Percentiles rank a stretch among this genome's conserved stretches.
phyloP scores from a whole-genome alignment of 2,113 vertebrate species.

The Girardinichthys multiradiatus region DNA sequence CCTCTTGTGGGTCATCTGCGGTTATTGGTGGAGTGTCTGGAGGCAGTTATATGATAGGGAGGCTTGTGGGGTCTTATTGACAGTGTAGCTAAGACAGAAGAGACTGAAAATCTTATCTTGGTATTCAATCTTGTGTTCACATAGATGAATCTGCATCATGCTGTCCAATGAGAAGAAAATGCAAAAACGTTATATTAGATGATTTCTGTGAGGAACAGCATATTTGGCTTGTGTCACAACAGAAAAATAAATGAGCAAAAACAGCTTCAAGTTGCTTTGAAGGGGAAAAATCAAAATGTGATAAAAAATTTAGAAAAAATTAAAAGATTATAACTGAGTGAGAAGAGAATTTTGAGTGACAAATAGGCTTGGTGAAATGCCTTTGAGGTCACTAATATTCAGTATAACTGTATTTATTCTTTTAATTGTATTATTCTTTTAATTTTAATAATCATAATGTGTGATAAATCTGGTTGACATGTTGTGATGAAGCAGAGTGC shows the following conservation, averaged over 20 bases:
- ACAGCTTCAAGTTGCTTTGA: not conserved
- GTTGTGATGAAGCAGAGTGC: not conserved
- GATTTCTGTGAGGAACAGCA: not conserved
- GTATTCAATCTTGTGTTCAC: slow-evolving; percentile 64
- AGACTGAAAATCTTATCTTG: slow-evolving; percentile 38
- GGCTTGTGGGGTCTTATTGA: slow-evolving; percentile 90
- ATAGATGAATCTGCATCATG: slow-evolving; percentile 78
- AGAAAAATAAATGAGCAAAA: not conserved
- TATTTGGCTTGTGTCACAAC: not conserved
- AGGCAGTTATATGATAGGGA: slow-evolving; percentile 86
- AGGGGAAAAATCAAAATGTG: no score
- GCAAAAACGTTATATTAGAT: not conserved
- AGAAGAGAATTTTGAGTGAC: no score
- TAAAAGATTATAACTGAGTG: no score
- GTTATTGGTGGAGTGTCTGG: slow-evolving; percentile 88
- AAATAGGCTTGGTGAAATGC: no score
- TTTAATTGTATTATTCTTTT: no score
- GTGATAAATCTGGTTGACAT: not conserved
- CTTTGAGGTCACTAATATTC: not conserved
- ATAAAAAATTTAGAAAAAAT: no score
- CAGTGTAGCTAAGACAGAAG: slow-evolving; percentile 76
- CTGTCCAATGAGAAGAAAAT: slow-evolving; percentile 68
- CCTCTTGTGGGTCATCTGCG: slow-evolving; percentile 90
- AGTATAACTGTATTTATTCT: not conserved
- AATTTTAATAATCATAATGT: not conserved